phyloP scores from a whole-genome alignment of 1,140 invertebrate species.

The Trypoxylus dichotomus region DNA sequence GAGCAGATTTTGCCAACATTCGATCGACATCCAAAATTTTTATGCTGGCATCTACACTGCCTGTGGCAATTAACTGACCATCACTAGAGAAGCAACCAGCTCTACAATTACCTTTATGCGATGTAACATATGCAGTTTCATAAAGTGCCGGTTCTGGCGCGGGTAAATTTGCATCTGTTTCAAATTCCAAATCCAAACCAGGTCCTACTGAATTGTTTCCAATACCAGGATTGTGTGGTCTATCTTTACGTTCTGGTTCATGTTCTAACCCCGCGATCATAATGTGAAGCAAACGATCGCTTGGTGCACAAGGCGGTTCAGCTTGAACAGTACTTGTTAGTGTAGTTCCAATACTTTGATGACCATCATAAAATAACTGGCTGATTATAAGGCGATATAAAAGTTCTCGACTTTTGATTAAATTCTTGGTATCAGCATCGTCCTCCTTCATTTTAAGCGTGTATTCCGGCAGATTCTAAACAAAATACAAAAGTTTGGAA shows the following conservation, averaged over 20 bases:
- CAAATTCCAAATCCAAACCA: conserved; percentile 93
- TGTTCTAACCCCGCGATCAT: conserved; percentile 84
- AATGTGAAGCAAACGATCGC: conserved; percentile 84
- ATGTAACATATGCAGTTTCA: conserved; percentile 98
- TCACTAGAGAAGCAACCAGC: conserved; percentile 93
- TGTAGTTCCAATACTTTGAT: conserved; percentile 84
- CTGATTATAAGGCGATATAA: conserved; percentile 86
- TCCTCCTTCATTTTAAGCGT: conserved; percentile 38
- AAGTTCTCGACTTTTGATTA: conserved; percentile 79
- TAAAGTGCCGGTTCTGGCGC: conserved; percentile 94
- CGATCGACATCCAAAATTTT: conserved; percentile 98
- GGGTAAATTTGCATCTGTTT: conserved; percentile 86
- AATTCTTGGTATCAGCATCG: conserved; percentile 69
- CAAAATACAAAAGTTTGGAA: not conserved
- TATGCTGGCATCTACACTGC: conserved; percentile 97
- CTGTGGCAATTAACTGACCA: conserved; percentile 96
- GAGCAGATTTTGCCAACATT: conserved; percentile 93
- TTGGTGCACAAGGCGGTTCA: conserved; percentile 91
- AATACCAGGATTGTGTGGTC: conserved; percentile 60
- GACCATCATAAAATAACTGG: conserved; percentile 90
- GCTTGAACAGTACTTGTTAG: conserved; percentile 80
- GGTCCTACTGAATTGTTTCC: conserved; percentile 75
- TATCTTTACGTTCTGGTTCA: conserved; percentile 75
- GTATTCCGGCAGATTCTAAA: not conserved
- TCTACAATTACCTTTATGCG: conserved; percentile 95